Conservation (phyloP, 2,113 vertebrate species). For the Laticauda colubrina region DNA sequence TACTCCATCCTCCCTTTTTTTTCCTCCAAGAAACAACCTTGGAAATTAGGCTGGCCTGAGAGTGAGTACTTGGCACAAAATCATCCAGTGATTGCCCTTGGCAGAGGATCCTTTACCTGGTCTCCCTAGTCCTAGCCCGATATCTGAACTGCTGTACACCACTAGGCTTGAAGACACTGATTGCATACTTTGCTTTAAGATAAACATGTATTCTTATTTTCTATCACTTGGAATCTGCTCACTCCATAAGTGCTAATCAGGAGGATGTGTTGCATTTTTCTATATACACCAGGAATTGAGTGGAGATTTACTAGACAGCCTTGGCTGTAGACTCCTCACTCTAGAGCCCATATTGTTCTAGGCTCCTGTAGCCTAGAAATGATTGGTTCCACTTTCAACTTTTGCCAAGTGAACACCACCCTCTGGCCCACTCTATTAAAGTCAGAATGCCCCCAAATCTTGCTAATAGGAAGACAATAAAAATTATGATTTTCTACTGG, state of each 20-base stretch:
- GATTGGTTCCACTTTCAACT: background rate
- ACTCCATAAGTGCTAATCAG: background rate
- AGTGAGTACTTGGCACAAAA: background rate
- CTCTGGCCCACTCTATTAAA: background rate
- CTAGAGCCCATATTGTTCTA: background rate
- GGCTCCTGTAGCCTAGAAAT: background rate
- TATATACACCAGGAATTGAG: background rate
- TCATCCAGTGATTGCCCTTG: background rate
- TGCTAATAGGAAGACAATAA: background rate
- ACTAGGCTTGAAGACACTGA: background rate
- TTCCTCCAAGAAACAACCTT: background rate
- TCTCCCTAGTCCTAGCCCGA: background rate
- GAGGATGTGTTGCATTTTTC: background rate
- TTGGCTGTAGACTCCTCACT: background rate
- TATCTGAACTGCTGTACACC: background rate
- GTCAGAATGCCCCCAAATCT: background rate
- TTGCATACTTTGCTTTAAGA: background rate
- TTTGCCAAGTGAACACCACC: background rate
- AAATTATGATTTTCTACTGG: background rate
- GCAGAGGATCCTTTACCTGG: background rate
- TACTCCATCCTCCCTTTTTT: background rate
- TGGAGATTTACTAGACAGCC: background rate
- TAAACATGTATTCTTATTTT: background rate
- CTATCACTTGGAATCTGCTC: background rate
- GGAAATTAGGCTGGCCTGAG: background rate